phyloP scores from a whole-genome alignment of 2,888 invertebrate genomes.

The Euzophera pinguis region DNA sequence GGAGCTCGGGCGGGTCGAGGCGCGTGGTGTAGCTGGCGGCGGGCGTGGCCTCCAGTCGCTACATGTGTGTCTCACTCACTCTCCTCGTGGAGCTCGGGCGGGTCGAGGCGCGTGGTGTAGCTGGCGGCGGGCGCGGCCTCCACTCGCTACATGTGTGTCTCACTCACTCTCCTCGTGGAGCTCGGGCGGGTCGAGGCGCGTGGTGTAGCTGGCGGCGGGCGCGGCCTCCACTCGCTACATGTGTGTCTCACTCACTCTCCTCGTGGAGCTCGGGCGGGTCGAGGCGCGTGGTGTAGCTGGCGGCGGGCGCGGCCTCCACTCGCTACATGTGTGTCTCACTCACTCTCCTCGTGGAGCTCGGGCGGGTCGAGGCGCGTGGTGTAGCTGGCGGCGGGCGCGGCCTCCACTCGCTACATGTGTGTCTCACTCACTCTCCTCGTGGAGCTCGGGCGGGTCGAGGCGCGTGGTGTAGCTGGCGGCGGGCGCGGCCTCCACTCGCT shows the following conservation, averaged over 20 bases:
- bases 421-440: conserved; percentile 57
- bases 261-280: conserved; percentile 41
- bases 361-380: conserved; percentile 53
- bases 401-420: conserved; percentile 47
- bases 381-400: conserved; percentile 48
- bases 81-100: too few species aligned
- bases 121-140: too few species aligned
- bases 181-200: conserved; percentile 43
- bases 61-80: too few species aligned
- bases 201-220: conserved; percentile 52
- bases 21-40: too few species aligned
- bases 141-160: background rate
- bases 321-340: conserved; percentile 36
- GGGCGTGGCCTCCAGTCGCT: too few species aligned
- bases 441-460: conserved; percentile 36
- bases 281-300: conserved; percentile 57
- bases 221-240: conserved; percentile 53
- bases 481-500: conserved; percentile 56
- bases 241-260: conserved; percentile 48
- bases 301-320: conserved; percentile 53
- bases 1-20: too few species aligned
- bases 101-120: too few species aligned
- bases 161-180: conserved; percentile 56
- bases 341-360: conserved; percentile 50
- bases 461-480: conserved; percentile 57